Evolutionary conservation across 2,113 vertebrate species (phyloP), one percentile per base, ranked within the genome.

Genomic region (Ovis canadensis): DNA sequence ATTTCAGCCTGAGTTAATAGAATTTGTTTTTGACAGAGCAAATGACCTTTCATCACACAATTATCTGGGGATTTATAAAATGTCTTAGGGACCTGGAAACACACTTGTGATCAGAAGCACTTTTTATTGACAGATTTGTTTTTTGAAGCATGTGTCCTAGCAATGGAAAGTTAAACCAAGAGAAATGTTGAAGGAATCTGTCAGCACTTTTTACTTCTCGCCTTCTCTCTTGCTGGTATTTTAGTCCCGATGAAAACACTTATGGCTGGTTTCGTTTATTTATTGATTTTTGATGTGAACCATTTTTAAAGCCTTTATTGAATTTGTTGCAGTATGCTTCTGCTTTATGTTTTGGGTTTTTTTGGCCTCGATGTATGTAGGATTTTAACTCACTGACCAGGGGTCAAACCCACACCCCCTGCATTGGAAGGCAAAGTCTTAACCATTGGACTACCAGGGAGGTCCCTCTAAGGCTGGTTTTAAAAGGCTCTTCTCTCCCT

Each of bases 1-100:
- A 86, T 95, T 93, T 97, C 43, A 94, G 31, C 40, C 25, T 48
- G 78, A 93, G 16, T 92, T 96, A 64, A 89, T 2, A 40, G 55
- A 87, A 71, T 71, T 27, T 52, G 5, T 50, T 90, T 97, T 77
- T 81, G 43, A 88, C 31, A 91, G 64, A 93, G 54, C 45, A 93
- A 96, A 55, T 87, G 43, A 89, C 50, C 86, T 94, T 90, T 90
- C 13, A 55, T 77, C 81, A 82, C 45, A 90, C 43, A 78, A 67
- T 87, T 94, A 80, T 91, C 36, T 91, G 31, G 57, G 64, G 57
- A 91, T 96, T 92, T 87, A 91, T 92, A 57, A 31, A 62, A 8
- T 59, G 45, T 77, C 45, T 82, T 83, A 33, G 23, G 48, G 67
- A 85, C 23, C 21, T n/a, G 11, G 45, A 95, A 93, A 52, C 16